Conservation (phyloP, 2,888 invertebrate species). For the Noctua comes region DNA sequence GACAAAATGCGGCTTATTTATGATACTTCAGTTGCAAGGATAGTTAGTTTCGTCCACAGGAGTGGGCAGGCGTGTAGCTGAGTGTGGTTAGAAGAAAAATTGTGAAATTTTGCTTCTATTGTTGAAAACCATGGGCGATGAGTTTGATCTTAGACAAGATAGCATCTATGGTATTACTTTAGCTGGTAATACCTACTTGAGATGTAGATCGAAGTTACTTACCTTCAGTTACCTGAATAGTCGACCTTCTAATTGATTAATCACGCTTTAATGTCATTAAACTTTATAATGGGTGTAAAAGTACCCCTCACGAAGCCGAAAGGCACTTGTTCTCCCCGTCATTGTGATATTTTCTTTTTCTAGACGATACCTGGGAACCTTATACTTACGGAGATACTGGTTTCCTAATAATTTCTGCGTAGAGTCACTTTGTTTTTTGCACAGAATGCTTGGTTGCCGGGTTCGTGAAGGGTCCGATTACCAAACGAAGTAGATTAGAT, state of each 20-base stretch:
- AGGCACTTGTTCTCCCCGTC: no score
- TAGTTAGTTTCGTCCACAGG: conserved; percentile 15
- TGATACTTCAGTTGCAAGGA: conserved; percentile 3
- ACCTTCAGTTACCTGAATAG: background rate
- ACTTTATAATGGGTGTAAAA: no score
- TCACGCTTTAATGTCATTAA: no score
- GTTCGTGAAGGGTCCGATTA: no score
- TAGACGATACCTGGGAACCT: no score
- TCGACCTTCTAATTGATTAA: background rate
- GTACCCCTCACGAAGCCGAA: no score
- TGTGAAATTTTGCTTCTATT: background rate
- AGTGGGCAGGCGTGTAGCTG: background rate
- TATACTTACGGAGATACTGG: no score
- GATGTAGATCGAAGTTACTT: background rate
- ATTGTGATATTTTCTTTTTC: no score
- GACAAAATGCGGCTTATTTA: conserved; percentile 24
- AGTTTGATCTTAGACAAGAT: background rate
- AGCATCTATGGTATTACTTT: background rate
- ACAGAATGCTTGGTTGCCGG: no score
- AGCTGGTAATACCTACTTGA: background rate
- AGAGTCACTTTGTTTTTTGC: no score
- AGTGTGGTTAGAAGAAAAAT: background rate
- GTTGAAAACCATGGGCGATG: background rate
- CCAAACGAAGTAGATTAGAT: no score
- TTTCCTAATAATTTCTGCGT: no score